Percentiles rank a stretch among this genome's conserved stretches.
These are phyloP conservation scores for Rhinopomastus cyanomelas DNA, from an alignment of 2,113 vertebrate species.

Conservation along the genomic window DNA sequence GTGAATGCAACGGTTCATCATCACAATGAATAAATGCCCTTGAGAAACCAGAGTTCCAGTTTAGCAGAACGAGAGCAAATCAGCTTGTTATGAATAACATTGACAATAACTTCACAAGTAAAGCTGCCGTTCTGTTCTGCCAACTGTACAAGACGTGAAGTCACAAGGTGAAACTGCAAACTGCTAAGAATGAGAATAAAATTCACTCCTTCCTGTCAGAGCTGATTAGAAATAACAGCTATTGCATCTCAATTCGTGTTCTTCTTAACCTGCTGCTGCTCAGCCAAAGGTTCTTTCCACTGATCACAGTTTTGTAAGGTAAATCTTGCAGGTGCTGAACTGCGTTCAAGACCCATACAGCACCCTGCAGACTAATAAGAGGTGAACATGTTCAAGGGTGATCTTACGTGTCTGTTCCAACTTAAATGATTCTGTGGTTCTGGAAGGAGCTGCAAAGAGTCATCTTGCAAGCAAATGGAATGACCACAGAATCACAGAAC, in stretches of 20 bases:
- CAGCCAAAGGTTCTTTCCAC: not conserved
- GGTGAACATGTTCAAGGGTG: not conserved
- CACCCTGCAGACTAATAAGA: not conserved
- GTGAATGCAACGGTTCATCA: conserved; percentile 17
- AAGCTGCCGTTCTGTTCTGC: conserved; percentile 15
- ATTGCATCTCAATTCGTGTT: not conserved
- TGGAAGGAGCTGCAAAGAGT: not conserved
- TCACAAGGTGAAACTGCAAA: conserved; percentile 8
- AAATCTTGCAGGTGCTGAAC: not conserved
- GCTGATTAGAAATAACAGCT: not conserved
- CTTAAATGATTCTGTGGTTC: not conserved
- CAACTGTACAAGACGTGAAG: not conserved
- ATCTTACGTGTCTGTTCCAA: not conserved
- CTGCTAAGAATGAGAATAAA: not conserved
- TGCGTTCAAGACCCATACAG: not conserved
- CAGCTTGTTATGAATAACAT: conserved; percentile 37
- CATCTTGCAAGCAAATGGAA: not conserved
- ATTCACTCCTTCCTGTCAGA: not conserved
- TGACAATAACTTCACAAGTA: conserved; percentile 12
- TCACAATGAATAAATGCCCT: conserved; percentile 24
- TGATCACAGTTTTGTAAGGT: not conserved
- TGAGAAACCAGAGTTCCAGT: conserved; percentile 3
- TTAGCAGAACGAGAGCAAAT: conserved; percentile 30
- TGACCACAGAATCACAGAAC: too few relatives aligned
- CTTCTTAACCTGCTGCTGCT: not conserved